Evolutionary conservation across 2,113 vertebrate species (phyloP), one percentile per base, ranked within the genome.

Genomic region (Eolophus roseicapilla): DNA sequence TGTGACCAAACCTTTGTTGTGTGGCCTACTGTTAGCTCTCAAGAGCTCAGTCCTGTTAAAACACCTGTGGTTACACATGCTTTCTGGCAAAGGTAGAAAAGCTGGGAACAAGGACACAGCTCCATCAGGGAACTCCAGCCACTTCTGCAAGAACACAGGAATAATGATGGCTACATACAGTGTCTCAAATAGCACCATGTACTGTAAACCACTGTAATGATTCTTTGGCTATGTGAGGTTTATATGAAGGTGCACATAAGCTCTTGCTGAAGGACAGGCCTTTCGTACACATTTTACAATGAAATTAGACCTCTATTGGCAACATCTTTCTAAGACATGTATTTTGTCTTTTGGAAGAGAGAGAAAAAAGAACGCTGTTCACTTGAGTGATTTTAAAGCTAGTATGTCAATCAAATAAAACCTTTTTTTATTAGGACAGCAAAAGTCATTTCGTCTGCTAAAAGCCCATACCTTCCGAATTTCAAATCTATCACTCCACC

Each of bases 1-100:
- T 0, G 0, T n/a, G 50, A 63, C 41, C 29, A 64, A 78, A 86
- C 4, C 0, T 52, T 1, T 3, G 18, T 18, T 50, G 13, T 76
- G 43, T 0, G 0, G 55, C 28, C 49, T 9, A 29, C 4, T 8
- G 16, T 39, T 33, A 49, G 29, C 62, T 31, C 59, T 35, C 2
- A 3, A n/a, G 50, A 76, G 31, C 33, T 68, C 55, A 14, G 7
- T 50, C 57, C 47, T 37, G 16, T 35, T 63, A 41, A 90, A 62
- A 67, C 25, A 73, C 35, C 50, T 44, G 35, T 46, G 28, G 71
- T 41, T 43, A 44, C 16, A 27, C 0, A 1, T 46, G 23, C 17
- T 64, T 9, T 44, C 19, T 35, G 50, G 19, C 7, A 68, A 84
- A 90, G 8, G 5, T 29, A 70, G 6, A 78, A 37, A 49, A 52